phyloP scores from a whole-genome alignment of 2,888 invertebrate genomes.

The Melanophora roralis region DNA sequence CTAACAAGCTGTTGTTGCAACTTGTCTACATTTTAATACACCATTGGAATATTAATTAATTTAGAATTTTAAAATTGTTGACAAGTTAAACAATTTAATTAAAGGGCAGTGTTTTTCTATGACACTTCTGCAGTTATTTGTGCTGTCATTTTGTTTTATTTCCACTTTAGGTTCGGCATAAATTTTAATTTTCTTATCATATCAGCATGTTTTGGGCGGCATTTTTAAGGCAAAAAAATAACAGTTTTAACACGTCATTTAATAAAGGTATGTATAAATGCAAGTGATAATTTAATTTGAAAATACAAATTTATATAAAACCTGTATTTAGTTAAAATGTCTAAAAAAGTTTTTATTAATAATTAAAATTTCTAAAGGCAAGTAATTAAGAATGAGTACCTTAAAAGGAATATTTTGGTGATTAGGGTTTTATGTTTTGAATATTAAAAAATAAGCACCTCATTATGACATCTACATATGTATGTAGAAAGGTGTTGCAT shows the following conservation, averaged over 20 bases:
- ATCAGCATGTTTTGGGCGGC: background rate
- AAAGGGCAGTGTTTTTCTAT: slow-evolving; percentile 44
- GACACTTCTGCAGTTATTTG: background rate
- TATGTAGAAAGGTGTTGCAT: slow-evolving; percentile 3
- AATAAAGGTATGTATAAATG: background rate
- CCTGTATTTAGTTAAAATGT: background rate
- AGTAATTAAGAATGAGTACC: slow-evolving; percentile 8
- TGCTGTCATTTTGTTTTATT: background rate
- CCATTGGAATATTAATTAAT: slow-evolving; percentile 58
- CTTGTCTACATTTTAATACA: slow-evolving; percentile 24
- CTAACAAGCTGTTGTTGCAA: slow-evolving; percentile 17
- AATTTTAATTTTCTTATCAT: background rate
- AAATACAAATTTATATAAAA: too few relatives aligned
- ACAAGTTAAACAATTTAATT: slow-evolving; percentile 56
- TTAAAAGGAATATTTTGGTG: background rate
- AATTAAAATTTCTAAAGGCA: background rate
- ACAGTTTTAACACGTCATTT: slow-evolving; percentile 11
- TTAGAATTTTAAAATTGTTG: slow-evolving; percentile 27
- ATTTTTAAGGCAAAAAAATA: slow-evolving; percentile 17
- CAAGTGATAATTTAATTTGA: too few relatives aligned
- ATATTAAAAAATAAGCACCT: background rate
- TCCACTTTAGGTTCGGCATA: background rate
- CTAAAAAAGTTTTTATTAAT: background rate
- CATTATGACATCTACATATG: too few relatives aligned
- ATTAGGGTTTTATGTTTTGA: background rate